Evolutionary conservation across 2,888 invertebrate genomes (phyloP).

Genomic region (Pristionchus maxplancki): DNA sequence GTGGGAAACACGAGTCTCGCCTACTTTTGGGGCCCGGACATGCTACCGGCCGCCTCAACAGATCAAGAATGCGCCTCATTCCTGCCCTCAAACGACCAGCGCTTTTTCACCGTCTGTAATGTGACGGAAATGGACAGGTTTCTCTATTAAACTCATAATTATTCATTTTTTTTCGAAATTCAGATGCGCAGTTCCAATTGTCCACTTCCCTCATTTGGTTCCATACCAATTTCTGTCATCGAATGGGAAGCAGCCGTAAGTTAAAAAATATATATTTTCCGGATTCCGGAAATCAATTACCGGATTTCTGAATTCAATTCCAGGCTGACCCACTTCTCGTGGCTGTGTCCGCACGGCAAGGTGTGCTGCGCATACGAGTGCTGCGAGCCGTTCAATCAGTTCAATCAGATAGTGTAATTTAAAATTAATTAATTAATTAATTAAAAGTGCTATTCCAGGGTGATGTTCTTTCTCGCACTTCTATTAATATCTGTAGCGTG

Average conservation of each 20-base stretch:
- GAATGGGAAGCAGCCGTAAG: not conserved
- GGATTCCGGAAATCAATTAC: too few species aligned
- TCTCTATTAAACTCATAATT: not conserved
- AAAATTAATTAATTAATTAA: too few species aligned
- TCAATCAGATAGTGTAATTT: too few species aligned
- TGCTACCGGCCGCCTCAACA: not conserved
- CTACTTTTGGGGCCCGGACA: not conserved
- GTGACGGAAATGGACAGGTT: not conserved
- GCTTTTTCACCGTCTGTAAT: not conserved
- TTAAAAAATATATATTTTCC: too few species aligned
- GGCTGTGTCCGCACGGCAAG: not conserved
- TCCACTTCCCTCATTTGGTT: not conserved
- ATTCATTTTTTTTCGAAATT: too few species aligned
- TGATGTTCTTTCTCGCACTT: too few species aligned
- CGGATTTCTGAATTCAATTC: not conserved
- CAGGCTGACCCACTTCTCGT: not conserved
- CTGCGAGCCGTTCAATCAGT: not conserved
- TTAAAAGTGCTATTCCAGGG: too few species aligned
- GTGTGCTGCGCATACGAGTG: not conserved
- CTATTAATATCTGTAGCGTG: too few species aligned
- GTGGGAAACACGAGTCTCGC: not conserved
- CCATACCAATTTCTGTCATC: not conserved
- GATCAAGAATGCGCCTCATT: not conserved
- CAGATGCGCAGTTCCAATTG: not conserved
- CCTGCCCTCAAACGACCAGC: not conserved